A percentile compares a stretch with the other conserved stretches of the same genome.
These are phyloP conservation scores for Himalopsyche kuldschensis DNA, from an alignment of 2,888 invertebrate genomes.

Conservation along the genomic window DNA sequence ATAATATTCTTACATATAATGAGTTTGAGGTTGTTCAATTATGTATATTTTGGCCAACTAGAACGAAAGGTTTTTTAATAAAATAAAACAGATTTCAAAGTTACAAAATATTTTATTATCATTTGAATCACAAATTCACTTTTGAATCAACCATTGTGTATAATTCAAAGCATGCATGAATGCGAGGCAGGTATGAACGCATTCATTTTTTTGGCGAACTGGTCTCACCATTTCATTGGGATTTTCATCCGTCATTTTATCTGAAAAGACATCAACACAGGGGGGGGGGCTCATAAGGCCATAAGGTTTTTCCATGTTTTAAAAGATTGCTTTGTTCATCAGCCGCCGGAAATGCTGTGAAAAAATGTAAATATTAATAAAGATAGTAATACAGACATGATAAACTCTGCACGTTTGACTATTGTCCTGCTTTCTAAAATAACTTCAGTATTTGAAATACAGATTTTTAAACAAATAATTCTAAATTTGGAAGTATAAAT, in stretches of 20 bases:
- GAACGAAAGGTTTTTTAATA: neutral
- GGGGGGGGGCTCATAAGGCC: neutral
- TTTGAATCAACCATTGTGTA: neutral
- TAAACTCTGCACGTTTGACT: neutral
- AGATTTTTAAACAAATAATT: too few species aligned
- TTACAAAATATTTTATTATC: neutral
- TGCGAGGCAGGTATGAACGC: neutral
- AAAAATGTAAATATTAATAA: slow-evolving; percentile 13
- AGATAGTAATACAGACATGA: neutral
- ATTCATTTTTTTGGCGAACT: neutral
- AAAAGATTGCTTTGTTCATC: slow-evolving; percentile 13
- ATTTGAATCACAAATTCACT: neutral
- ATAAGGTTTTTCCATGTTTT: neutral
- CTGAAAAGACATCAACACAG: neutral
- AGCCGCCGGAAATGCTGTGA: slow-evolving; percentile 28
- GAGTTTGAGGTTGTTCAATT: too few species aligned
- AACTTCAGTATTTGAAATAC: neutral
- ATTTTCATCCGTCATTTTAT: neutral
- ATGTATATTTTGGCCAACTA: too few species aligned
- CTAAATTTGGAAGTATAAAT: too few species aligned
- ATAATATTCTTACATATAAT: too few species aligned
- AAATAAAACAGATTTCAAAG: neutral
- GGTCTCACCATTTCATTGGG: neutral
- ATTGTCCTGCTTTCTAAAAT: neutral
- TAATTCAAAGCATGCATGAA: neutral